Percentiles rank a stretch among this genome's conserved stretches.
Conservation (phyloP, 2,113 vertebrate genomes). For the Neodon shergylaensis region DNA sequence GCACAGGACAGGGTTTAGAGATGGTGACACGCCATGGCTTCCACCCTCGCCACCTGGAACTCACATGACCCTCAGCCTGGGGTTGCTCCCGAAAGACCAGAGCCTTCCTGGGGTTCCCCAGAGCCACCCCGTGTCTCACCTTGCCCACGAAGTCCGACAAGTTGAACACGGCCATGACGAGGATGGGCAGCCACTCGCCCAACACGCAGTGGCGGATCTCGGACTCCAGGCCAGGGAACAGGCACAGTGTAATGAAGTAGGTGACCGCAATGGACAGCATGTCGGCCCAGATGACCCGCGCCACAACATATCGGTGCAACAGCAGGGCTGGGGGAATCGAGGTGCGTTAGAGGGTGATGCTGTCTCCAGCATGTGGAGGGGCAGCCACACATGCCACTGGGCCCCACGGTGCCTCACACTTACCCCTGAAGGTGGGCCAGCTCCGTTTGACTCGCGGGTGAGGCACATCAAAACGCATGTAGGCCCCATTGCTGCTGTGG, state of each 20-base stretch:
- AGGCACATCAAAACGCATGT: conserved; percentile 93
- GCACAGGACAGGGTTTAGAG: not conserved
- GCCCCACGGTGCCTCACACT: not conserved
- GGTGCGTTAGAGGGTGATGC: not conserved
- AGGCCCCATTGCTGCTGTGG: conserved; percentile 85
- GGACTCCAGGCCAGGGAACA: conserved; percentile 96
- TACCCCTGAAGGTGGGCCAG: conserved; percentile 95
- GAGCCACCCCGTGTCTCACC: conserved; percentile 83
- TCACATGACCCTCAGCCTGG: not conserved
- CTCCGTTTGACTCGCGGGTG: conserved; percentile 88
- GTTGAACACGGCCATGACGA: conserved; percentile 99
- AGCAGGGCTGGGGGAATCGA: conserved; percentile 90
- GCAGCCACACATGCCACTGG: too few species aligned
- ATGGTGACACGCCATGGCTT: accelerated
- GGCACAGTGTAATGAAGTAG: conserved; percentile 98
- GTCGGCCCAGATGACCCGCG: conserved; percentile 96
- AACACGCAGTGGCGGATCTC: conserved; percentile 94
- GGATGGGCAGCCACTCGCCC: conserved; percentile 98
- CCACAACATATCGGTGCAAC: conserved; percentile 95
- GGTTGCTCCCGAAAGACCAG: too few species aligned
- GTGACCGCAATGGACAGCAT: conserved; percentile 98
- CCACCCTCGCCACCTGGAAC: not conserved
- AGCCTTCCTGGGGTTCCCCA: not conserved
- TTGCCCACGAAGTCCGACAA: conserved; percentile 98
- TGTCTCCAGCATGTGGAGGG: too few species aligned